Evolutionary conservation across 64 coral and sea anemone species (phyloP).

Genomic region (Stylophora pistillata): DNA sequence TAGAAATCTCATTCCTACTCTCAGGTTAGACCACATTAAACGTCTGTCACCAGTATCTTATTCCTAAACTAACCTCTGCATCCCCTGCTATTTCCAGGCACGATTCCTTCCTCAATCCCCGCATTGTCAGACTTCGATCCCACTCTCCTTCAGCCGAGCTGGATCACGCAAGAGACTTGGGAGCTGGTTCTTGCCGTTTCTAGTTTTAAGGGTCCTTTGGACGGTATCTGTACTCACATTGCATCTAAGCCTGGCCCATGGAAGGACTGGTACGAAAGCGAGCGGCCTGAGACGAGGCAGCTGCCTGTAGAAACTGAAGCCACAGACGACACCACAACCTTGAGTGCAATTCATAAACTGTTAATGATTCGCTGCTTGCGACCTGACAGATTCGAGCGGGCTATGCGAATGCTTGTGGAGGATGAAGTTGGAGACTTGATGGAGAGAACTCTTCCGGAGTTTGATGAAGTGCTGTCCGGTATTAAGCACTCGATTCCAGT

Average conservation of each 20-base stretch:
- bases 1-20: conserved; percentile 64
- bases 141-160: conserved; percentile 84
- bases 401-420: conserved; percentile 64
- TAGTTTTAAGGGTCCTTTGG: conserved; percentile 79
- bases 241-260: conserved; percentile 74
- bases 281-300: conserved; percentile 53
- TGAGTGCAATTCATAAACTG: conserved; percentile 56
- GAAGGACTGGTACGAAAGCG: conserved; percentile 81
- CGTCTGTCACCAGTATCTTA: not conserved
- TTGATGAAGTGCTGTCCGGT: conserved; percentile 59
- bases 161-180: conserved; percentile 79
- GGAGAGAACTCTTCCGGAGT: conserved; percentile 42
- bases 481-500: conserved; percentile 80
- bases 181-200: conserved; percentile 76
- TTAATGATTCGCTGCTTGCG: conserved; percentile 83
- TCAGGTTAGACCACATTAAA: conserved; percentile 6
- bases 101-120: conserved; percentile 42
- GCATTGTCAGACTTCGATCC: conserved; percentile 95
- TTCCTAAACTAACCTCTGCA: not conserved
- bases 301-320: conserved; percentile 56
- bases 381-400: conserved; percentile 67
- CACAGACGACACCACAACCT: not conserved
- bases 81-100: conserved; percentile 29
- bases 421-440: conserved; percentile 59
- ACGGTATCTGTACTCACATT: conserved; percentile 87